Conservation (phyloP, 2,797 vertebrate species). For the Otus scops region DNA sequence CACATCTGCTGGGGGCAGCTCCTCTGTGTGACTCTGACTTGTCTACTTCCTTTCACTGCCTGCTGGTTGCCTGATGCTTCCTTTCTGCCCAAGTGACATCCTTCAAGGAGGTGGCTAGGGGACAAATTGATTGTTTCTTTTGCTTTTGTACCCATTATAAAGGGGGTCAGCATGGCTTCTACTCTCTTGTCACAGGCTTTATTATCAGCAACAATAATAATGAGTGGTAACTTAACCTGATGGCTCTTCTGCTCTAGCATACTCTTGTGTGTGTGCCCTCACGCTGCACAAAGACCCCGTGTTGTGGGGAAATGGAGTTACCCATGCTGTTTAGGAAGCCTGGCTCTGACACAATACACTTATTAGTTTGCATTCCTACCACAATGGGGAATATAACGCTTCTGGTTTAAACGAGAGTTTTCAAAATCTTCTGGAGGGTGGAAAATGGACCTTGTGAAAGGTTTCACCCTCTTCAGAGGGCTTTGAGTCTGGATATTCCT, state of each 20-base stretch:
- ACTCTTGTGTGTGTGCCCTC: background rate
- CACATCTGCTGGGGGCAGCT: background rate
- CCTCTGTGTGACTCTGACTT: background rate
- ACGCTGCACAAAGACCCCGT: background rate
- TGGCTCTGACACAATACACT: background rate
- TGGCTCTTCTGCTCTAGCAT: background rate
- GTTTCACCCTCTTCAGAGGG: background rate
- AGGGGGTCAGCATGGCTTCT: background rate
- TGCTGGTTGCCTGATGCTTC: background rate
- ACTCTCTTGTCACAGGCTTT: background rate
- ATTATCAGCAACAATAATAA: slow-evolving; percentile 24
- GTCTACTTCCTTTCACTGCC: background rate
- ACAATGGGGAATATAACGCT: background rate
- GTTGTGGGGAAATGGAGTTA: background rate
- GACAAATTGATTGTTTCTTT: slow-evolving; percentile 31
- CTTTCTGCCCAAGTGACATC: background rate
- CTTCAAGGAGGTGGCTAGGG: background rate
- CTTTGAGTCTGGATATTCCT: background rate
- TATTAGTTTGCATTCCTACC: background rate
- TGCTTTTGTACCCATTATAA: slow-evolving; percentile 25
- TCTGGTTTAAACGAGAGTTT: background rate
- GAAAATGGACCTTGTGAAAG: background rate
- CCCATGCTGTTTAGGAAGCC: background rate
- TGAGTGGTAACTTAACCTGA: slow-evolving; percentile 8
- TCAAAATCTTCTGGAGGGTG: background rate